These are phyloP conservation scores for Prunella himalayana DNA, from an alignment of 2,113 vertebrate species.

Conservation along the genomic window DNA sequence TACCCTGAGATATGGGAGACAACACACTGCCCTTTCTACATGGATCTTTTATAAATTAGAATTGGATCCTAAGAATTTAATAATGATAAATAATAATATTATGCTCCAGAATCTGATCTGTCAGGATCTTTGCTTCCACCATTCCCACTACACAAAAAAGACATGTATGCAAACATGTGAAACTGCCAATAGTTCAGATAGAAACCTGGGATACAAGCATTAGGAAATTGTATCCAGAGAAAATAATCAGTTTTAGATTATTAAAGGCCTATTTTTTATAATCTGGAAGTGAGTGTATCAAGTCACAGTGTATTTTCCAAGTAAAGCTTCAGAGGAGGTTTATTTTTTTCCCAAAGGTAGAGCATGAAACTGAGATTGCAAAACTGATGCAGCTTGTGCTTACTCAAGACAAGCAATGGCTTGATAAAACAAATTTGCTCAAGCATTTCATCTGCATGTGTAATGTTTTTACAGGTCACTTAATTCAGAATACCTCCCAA, in stretches of 20 bases:
- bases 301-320: not conserved
- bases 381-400: not conserved
- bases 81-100: not conserved
- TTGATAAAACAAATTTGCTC: not conserved
- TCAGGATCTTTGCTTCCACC: not conserved
- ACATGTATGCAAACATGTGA: not conserved
- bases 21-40: not conserved
- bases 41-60: not conserved
- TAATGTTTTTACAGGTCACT: not conserved
- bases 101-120: not conserved
- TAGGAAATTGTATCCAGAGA: not conserved
- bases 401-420: not conserved
- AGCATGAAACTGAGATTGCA: not conserved
- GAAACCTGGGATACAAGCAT: not conserved
- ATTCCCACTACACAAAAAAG: not conserved
- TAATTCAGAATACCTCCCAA: not conserved
- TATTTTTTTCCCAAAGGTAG: not conserved
- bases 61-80: not conserved
- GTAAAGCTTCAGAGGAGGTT: not conserved
- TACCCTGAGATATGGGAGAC: not conserved
- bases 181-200: not conserved
- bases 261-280: not conserved
- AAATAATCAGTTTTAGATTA: not conserved
- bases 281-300: not conserved
- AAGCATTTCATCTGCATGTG: not conserved